Conservation (phyloP, 2,888 invertebrate genomes). For the Agrotis segetum region DNA sequence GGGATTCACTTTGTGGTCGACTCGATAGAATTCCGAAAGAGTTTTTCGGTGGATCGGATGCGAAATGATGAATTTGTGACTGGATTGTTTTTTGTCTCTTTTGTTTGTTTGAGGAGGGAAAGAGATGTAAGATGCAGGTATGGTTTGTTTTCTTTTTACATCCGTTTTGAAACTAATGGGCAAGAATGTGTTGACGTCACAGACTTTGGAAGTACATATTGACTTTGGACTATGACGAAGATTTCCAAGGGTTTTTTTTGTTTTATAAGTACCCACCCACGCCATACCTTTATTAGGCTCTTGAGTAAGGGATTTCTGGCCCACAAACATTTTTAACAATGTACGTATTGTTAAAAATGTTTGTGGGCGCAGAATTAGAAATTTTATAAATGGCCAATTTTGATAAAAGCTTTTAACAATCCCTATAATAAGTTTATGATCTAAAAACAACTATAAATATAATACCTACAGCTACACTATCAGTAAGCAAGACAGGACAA, state of each 20-base stretch:
- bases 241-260: not conserved
- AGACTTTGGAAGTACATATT: not conserved
- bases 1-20: slow-evolving; percentile 64
- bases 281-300: no score
- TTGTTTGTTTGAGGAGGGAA: slow-evolving; percentile 8
- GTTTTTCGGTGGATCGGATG: slow-evolving; percentile 29
- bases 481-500: not conserved
- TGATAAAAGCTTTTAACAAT: no score
- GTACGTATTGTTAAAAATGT: no score
- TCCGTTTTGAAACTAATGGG: slow-evolving; percentile 17
- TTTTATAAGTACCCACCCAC: not conserved
- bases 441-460: no score
- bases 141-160: slow-evolving; percentile 5
- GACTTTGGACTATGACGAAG: slow-evolving; percentile 8
- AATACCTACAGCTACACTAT: no score
- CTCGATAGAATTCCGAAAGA: slow-evolving; percentile 61
- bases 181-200: slow-evolving; percentile 11
- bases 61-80: slow-evolving; percentile 5
- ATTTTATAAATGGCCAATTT: no score
- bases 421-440: no score
- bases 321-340: no score
- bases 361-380: no score
- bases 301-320: no score
- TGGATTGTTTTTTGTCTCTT: slow-evolving; percentile 11
- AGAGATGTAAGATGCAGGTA: not conserved